Evolutionary conservation across 2,797 vertebrate species (phyloP).

Genomic region (Mus minutoides): DNA sequence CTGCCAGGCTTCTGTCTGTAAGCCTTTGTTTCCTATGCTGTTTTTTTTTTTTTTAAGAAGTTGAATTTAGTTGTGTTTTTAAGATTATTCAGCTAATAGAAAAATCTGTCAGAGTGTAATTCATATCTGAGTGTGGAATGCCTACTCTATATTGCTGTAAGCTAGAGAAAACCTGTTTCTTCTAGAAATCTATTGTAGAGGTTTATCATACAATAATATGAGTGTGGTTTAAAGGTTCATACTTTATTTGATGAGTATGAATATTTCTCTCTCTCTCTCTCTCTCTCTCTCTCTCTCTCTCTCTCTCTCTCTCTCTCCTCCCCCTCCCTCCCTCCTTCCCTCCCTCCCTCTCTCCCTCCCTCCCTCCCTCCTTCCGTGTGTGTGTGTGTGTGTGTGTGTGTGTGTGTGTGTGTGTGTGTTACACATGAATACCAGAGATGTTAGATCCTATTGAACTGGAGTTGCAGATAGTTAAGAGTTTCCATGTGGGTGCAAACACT

Average conservation of each 20-base stretch:
- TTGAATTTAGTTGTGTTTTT: conserved; percentile 56
- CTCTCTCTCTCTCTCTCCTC: too few species aligned
- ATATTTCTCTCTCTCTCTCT: background rate
- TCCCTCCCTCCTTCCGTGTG: too few species aligned
- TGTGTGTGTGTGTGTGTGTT: background rate
- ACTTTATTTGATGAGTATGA: background rate
- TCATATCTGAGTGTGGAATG: background rate
- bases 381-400: background rate
- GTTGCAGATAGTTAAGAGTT: background rate
- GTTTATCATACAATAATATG: conserved; percentile 12
- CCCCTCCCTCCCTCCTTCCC: too few species aligned
- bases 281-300: too few species aligned
- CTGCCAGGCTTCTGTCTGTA: background rate
- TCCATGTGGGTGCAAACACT: background rate
- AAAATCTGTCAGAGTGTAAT: conserved; percentile 7
- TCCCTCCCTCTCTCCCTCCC: too few species aligned
- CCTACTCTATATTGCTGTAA: background rate
- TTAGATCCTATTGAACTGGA: background rate
- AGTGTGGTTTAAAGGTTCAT: background rate
- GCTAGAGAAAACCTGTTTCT: background rate
- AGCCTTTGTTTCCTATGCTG: background rate
- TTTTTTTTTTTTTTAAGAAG: conserved; percentile 48
- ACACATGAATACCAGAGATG: background rate
- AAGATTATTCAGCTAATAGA: conserved; percentile 24
- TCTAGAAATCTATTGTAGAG: background rate